phyloP scores from a whole-genome alignment of 2,888 invertebrate genomes.

The Leucophora obtusa region DNA sequence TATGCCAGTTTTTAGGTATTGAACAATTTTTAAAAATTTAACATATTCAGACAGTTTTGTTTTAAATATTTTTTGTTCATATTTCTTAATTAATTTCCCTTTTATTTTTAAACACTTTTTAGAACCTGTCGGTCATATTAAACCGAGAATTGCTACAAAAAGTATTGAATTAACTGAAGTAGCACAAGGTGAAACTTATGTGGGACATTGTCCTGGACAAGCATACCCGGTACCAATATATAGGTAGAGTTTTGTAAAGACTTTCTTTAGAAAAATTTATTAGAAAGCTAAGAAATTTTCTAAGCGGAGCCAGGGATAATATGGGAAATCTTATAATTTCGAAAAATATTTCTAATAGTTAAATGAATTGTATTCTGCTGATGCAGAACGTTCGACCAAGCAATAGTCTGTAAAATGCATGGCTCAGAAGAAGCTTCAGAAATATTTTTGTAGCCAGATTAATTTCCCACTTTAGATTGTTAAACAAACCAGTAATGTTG shows the following conservation, averaged over 20 bases:
- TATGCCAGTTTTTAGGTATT: conserved; percentile 86
- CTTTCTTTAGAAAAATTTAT: no score
- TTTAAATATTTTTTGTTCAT: background rate
- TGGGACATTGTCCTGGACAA: conserved; percentile 83
- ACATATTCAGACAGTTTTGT: conserved; percentile 56
- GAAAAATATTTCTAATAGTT: no score
- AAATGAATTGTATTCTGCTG: no score
- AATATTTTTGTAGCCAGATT: no score
- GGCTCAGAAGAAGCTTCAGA: no score
- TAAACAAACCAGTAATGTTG: no score
- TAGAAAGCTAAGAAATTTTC: no score
- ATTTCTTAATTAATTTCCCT: background rate
- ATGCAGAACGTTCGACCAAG: no score
- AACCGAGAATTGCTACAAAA: conserved; percentile 75
- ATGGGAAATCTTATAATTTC: no score
- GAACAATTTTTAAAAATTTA: background rate
- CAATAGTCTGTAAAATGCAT: no score
- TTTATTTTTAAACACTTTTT: conserved; percentile 47
- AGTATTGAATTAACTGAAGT: conserved; percentile 76
- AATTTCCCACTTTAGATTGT: no score
- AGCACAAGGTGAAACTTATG: conserved; percentile 67
- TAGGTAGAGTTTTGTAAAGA: conserved; percentile 79
- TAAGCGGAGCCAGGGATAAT: no score
- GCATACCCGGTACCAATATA: conserved; percentile 83
- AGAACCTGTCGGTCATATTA: conserved; percentile 77